These are phyloP conservation scores for Dermolepida albohirtum DNA, from an alignment of 2,888 invertebrate genomes.

Conservation along the genomic window DNA sequence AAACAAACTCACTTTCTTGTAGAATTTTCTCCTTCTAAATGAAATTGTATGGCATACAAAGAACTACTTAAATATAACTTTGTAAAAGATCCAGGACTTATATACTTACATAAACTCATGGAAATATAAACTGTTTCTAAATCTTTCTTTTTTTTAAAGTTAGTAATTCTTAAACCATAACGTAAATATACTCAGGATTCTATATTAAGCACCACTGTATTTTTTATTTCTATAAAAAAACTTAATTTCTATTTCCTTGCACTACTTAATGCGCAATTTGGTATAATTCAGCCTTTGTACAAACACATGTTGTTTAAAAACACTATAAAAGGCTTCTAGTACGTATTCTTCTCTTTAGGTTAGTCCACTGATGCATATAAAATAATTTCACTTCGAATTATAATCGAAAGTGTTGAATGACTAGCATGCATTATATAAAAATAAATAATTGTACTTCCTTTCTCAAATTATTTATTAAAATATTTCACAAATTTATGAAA, in stretches of 20 bases:
- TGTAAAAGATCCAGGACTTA: conserved; percentile 9
- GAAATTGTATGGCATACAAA: not conserved
- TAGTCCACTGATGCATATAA: conserved; percentile 21
- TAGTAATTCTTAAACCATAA: not conserved
- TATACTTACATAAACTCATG: conserved; percentile 32
- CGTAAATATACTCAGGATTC: conserved; percentile 7
- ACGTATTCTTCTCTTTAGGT: conserved; percentile 3
- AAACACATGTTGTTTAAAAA: conserved; percentile 17
- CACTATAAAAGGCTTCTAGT: conserved; percentile 10
- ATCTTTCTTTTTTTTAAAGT: conserved; percentile 6
- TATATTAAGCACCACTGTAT: conserved; percentile 21
- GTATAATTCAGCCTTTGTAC: not conserved
- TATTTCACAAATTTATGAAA: conserved; percentile 56
- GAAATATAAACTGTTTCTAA: conserved; percentile 16
- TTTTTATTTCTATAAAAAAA: conserved; percentile 1
- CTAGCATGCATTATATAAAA: conserved; percentile 51
- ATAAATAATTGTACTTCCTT: conserved; percentile 57
- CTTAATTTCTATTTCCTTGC: conserved; percentile 10
- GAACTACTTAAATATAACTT: not conserved
- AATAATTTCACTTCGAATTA: conserved; percentile 25
- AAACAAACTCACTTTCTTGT: conserved; percentile 37
- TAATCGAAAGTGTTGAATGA: conserved; percentile 9
- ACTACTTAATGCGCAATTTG: conserved; percentile 1
- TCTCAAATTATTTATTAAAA: conserved; percentile 58
- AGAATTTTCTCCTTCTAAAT: conserved; percentile 20